Evolutionary conservation across 2,113 vertebrate species (phyloP).

Genomic region (Onychorhynchus coronatus): DNA sequence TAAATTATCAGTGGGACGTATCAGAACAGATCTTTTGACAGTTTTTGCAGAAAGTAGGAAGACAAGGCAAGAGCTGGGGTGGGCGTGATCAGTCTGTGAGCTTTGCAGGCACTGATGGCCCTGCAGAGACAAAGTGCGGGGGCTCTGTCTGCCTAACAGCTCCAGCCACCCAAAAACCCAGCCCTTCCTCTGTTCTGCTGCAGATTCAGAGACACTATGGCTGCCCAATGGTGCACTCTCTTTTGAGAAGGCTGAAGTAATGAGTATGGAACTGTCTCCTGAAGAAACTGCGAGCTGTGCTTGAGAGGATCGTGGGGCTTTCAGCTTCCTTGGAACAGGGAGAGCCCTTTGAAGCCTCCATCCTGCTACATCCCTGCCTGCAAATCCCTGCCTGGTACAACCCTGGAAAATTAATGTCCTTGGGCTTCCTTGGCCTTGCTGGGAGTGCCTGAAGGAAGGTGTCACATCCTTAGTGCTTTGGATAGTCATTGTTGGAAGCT

Average conservation of each 20-base stretch:
- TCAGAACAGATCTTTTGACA: neutral
- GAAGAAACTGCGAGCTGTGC: neutral
- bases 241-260: neutral
- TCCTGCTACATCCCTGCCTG: accelerated
- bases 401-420: neutral
- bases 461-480: neutral
- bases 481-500: neutral
- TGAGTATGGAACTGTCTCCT: neutral
- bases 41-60: neutral
- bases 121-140: neutral
- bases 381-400: neutral
- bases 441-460: neutral
- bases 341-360: neutral
- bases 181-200: neutral
- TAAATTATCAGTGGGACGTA: neutral
- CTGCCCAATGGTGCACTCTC: neutral
- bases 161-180: neutral
- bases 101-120: neutral
- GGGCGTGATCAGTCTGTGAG: accelerated
- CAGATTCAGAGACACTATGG: neutral
- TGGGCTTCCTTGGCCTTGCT: neutral
- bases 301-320: accelerated
- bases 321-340: neutral
- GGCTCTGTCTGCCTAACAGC: neutral
- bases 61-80: neutral